Conservation (phyloP, 2,797 vertebrate species). For the Allobates femoralis region DNA sequence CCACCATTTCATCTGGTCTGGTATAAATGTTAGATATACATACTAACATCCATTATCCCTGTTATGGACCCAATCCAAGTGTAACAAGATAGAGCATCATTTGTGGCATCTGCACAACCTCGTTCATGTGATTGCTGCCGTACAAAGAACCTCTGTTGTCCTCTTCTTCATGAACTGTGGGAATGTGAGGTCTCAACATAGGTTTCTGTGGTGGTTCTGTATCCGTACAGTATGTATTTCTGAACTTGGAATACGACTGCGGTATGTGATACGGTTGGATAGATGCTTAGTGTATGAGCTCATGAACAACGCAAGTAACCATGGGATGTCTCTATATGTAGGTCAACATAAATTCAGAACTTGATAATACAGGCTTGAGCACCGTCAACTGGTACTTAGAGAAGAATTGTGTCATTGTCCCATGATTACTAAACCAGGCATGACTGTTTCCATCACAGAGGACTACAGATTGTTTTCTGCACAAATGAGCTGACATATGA, state of each 20-base stretch:
- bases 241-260: background rate
- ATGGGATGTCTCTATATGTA: background rate
- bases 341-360: conserved; percentile 16
- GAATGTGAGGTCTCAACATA: background rate
- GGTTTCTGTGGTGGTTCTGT: background rate
- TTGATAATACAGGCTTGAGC: background rate
- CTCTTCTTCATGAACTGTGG: background rate
- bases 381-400: background rate
- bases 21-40: background rate
- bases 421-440: background rate
- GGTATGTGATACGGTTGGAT: background rate
- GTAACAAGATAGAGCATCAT: background rate
- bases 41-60: background rate
- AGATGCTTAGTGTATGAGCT: background rate
- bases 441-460: background rate
- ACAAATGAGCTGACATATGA: background rate
- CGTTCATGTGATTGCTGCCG: conserved; percentile 19
- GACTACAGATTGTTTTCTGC: background rate
- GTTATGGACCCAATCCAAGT: background rate
- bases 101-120: background rate
- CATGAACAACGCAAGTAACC: background rate
- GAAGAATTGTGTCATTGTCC: background rate
- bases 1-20: no score
- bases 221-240: background rate
- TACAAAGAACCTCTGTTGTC: conserved; percentile 38